Percentiles rank a stretch among this genome's conserved stretches.
Conservation (phyloP, 1,140 invertebrate species). For the Drosophila sulfurigaster region DNA sequence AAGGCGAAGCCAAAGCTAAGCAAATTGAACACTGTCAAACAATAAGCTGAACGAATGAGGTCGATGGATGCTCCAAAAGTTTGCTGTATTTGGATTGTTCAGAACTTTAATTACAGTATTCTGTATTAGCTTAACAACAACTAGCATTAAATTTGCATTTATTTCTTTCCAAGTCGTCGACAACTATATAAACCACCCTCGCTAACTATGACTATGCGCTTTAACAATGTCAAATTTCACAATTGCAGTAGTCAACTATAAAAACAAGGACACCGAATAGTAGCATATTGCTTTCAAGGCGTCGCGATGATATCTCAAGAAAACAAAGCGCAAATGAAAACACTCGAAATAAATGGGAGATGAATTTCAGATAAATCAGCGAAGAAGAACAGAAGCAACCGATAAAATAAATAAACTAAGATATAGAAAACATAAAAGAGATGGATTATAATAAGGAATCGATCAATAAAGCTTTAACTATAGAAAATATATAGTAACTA, state of each 20-base stretch:
- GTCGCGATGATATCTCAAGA: constrained; percentile 34
- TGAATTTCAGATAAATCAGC: constrained; percentile 3
- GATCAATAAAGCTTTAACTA: too few species aligned
- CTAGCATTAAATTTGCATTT: not conserved
- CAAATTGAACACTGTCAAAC: constrained; percentile 33
- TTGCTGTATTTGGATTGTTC: not conserved
- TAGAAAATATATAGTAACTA: too few species aligned
- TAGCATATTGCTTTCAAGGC: constrained; percentile 42
- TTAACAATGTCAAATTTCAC: constrained; percentile 61
- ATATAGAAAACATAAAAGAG: too few species aligned
- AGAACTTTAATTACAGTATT: not conserved
- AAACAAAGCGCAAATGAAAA: constrained; percentile 18
- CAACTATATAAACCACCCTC: constrained; percentile 9
- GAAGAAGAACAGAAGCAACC: too few species aligned
- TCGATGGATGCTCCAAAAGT: constrained; percentile 18
- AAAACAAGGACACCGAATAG: constrained; percentile 45
- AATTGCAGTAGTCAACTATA: constrained; percentile 48
- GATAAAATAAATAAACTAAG: too few species aligned
- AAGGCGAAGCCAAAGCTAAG: constrained; percentile 10
- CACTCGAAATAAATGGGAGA: constrained; percentile 10
- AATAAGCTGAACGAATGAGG: constrained; percentile 17
- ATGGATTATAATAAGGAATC: too few species aligned
- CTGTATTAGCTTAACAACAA: not conserved
- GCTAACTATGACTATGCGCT: constrained; percentile 39
- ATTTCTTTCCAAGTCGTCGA: not conserved